These are phyloP conservation scores for Machimus rusticus DNA, from an alignment of 2,888 invertebrate species.

Conservation along the genomic window DNA sequence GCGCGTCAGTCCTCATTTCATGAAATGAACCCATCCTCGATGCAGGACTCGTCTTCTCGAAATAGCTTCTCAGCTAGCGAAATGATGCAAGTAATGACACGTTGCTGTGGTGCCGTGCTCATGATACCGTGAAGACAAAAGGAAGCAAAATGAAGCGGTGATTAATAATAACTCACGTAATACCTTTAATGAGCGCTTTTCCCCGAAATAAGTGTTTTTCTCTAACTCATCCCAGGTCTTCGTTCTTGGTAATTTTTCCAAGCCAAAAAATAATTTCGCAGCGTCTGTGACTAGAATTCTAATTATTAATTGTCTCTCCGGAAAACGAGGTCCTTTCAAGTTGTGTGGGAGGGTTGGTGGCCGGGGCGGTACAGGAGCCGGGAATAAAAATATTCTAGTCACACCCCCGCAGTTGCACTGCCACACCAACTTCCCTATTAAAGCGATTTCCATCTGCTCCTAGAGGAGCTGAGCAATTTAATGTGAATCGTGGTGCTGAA, in stretches of 20 bases:
- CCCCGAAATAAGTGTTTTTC: slow-evolving; percentile 19
- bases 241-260: slow-evolving; percentile 24
- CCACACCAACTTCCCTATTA: background rate
- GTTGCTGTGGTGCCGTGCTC: background rate
- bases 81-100: background rate
- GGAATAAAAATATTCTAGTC: background rate
- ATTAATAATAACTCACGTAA: slow-evolving; percentile 38
- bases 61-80: background rate
- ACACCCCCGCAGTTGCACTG: background rate
- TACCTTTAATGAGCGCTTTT: slow-evolving; percentile 32
- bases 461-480: background rate
- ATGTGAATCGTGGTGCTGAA: background rate
- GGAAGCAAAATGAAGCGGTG: slow-evolving; percentile 11
- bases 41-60: background rate
- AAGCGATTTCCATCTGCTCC: background rate
- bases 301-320: slow-evolving; percentile 28
- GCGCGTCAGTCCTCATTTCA: background rate
- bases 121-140: background rate
- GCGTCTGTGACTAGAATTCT: slow-evolving; percentile 29
- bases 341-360: background rate
- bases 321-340: slow-evolving; percentile 7
- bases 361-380: background rate
- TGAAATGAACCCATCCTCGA: background rate
- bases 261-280: slow-evolving; percentile 30
- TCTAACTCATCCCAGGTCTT: background rate